Evolutionary conservation across 2,113 vertebrate species (phyloP).

Genomic region (Caranx melampygus): DNA sequence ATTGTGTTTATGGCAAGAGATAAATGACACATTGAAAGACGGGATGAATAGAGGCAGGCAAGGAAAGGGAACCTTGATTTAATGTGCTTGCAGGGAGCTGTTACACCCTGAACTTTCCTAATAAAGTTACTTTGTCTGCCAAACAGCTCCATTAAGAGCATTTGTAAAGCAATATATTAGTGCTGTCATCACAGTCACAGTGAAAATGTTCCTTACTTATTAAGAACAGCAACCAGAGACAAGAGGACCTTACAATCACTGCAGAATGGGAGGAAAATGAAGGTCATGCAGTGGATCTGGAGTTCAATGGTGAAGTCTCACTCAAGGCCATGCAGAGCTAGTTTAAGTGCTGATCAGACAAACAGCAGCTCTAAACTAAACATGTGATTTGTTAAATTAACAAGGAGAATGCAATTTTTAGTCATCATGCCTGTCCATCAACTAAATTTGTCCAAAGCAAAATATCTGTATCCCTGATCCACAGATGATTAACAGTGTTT

Average conservation of each 20-base stretch:
- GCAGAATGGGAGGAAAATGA: neutral
- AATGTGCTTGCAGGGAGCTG: slow-evolving; percentile 19
- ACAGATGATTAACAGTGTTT: neutral
- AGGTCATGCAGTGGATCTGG: neutral
- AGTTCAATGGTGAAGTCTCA: neutral
- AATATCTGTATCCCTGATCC: neutral
- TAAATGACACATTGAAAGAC: slow-evolving; percentile 45
- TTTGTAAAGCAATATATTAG: slow-evolving; percentile 18
- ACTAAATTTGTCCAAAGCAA: neutral
- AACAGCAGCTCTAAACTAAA: neutral
- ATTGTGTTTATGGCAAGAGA: slow-evolving; percentile 31
- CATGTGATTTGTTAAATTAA: neutral
- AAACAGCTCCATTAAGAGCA: slow-evolving; percentile 32
- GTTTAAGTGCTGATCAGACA: neutral
- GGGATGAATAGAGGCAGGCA: slow-evolving; percentile 28
- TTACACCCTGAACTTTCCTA: slow-evolving; percentile 15
- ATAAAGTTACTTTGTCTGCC: slow-evolving; percentile 22
- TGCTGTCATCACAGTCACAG: slow-evolving; percentile 1
- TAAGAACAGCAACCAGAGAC: neutral
- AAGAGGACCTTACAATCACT: neutral
- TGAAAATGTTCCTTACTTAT: slow-evolving; percentile 19
- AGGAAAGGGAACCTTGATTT: slow-evolving; percentile 44
- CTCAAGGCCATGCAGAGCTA: neutral
- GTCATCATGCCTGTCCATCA: neutral
- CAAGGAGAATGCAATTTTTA: neutral